Evolutionary conservation across 2,888 invertebrate genomes (phyloP), one percentile per base, ranked within the genome.

Genomic region (Harpalus rubripes): DNA sequence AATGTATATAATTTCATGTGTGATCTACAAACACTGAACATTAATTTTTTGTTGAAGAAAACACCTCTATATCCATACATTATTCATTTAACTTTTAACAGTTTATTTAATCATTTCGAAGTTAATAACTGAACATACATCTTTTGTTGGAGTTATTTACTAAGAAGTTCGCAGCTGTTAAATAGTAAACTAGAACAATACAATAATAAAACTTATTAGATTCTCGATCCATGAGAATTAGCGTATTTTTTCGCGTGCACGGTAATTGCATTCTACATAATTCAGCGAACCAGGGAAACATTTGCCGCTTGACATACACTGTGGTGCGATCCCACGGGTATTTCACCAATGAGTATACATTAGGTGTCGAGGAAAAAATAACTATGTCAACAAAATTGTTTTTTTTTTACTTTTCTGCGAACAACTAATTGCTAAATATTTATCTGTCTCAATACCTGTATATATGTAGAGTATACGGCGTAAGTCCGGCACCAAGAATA

Each of bases 201-300:
- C 65, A 7, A 44, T 72, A 72, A 72, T 72, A 72, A 18, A 72
- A 44, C 16, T 72, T 72, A 72, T 72, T 72, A 72, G 41, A 44
- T 72, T 72, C 72, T 6, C 18, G 68, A 32, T 68, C n/a, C 68
- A 72, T 72, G 44, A 72, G 72, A 72, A 72, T 72, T 44, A 44
- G 72, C 18, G 41, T 15, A 41, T 16, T 44, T 22, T 22, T 22
- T 72, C 72, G 44, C 44, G 72, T 72, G 72, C 72, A 72, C 5
- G 39, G 16, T 72, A 72, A 72, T 72, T 72, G 72, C 72, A 72
- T 44, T 12, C 16, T 72, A 41, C 18, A 72, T 72, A 72, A 72
- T 72, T 72, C 32, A 72, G 44, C 1, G 22, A 1, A 22, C 10
- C 15, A 10, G 39, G 44, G 18, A 16, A 18, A 8, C 41, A 15